Evolutionary conservation across 2,113 vertebrate species (phyloP).

Genomic region (Geococcyx californianus): DNA sequence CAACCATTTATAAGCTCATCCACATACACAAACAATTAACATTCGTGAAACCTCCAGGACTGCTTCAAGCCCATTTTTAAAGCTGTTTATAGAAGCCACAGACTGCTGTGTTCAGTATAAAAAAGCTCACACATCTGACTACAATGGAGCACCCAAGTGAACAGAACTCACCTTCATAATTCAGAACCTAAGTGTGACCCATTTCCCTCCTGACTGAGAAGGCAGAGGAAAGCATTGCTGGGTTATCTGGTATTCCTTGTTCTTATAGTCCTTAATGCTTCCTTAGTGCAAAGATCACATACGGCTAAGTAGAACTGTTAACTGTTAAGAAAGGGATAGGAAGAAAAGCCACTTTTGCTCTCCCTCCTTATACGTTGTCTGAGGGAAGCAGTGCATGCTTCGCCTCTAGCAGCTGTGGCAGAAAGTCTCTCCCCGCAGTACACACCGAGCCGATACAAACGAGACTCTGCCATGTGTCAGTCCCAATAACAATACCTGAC

Average conservation of each 20-base stretch:
- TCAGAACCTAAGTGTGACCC: neutral
- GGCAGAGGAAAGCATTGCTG: neutral
- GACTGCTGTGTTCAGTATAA: neutral
- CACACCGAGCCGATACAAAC: neutral
- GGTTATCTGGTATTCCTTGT: neutral
- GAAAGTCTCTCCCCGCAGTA: neutral
- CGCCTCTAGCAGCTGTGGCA: neutral
- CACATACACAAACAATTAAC: conserved; percentile 53
- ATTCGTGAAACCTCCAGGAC: conserved; percentile 43
- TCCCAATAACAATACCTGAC: neutral
- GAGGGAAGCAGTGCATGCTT: neutral
- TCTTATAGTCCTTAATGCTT: neutral
- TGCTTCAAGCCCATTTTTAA: conserved; percentile 42
- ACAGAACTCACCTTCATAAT: neutral
- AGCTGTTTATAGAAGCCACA: conserved; percentile 38
- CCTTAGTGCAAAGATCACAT: neutral
- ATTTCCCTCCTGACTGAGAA: neutral
- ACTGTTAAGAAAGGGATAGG: neutral
- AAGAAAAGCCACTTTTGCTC: neutral
- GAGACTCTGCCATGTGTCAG: neutral
- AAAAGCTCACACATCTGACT: neutral
- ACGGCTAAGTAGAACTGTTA: neutral
- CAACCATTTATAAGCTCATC: conserved; percentile 55
- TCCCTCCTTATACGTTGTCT: neutral
- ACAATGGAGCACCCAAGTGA: neutral